These are phyloP conservation scores for Yasuhikotakia modesta DNA, from an alignment of 2,797 vertebrate genomes.

Conservation along the genomic window DNA sequence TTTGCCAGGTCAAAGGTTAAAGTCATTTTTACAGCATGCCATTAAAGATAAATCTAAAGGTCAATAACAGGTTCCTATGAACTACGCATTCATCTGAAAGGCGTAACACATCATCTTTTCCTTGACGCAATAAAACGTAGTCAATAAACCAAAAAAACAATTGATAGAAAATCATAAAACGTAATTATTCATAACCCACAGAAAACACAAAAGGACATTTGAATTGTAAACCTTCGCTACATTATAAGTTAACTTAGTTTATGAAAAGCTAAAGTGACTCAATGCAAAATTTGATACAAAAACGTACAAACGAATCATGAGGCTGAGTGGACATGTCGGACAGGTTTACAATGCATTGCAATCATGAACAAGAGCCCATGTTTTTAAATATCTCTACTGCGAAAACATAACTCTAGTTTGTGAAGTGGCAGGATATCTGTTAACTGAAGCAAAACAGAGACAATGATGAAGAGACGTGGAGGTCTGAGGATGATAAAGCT, in stretches of 20 bases:
- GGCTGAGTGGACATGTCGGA: background rate
- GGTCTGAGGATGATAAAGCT: slow-evolving; percentile 53
- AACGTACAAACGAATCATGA: background rate
- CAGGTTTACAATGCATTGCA: background rate
- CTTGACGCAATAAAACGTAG: background rate
- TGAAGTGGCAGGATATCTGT: slow-evolving; percentile 40
- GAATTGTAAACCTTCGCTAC: background rate
- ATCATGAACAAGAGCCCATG: background rate
- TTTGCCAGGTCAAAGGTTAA: slow-evolving; percentile 40
- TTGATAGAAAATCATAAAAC: background rate
- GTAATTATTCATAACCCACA: background rate
- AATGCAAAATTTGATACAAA: background rate
- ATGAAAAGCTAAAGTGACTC: no score
- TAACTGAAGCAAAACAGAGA: slow-evolving; percentile 49
- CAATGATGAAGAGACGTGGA: slow-evolving; percentile 44
- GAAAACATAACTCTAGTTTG: slow-evolving; percentile 41
- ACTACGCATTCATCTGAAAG: background rate
- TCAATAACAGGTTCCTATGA: background rate
- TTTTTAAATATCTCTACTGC: slow-evolving; percentile 35
- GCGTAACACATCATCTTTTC: background rate
- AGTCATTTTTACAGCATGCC: slow-evolving; percentile 39
- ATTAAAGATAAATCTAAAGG: slow-evolving; percentile 58
- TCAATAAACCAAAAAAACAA: background rate
- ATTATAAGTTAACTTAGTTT: no score
- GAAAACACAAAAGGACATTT: background rate